A percentile compares a stretch with the other conserved stretches of the same genome.
phyloP scores from a whole-genome alignment of 2,113 vertebrate genomes.

The Onychostoma macrolepis region DNA sequence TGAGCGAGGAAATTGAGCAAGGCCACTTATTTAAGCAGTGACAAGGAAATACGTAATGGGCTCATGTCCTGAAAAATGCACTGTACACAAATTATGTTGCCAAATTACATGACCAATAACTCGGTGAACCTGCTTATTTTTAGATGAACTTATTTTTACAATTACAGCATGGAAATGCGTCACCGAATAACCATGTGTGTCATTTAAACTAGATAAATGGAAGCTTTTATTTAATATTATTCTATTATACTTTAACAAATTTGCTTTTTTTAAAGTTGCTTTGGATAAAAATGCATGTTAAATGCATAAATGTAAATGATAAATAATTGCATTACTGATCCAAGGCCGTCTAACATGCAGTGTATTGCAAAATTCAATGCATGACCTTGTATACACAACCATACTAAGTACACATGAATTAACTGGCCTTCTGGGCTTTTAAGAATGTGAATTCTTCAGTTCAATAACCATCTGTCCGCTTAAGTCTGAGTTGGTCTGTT shows the following conservation, averaged over 20 bases:
- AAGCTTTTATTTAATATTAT: neutral
- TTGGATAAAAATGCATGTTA: neutral
- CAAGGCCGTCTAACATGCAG: neutral
- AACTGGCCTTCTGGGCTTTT: neutral
- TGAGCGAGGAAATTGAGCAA: slow-evolving; percentile 61
- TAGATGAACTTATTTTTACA: neutral
- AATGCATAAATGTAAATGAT: neutral
- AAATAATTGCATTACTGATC: neutral
- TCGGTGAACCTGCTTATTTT: neutral
- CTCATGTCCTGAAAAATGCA: neutral
- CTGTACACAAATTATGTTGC: neutral
- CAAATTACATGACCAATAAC: neutral
- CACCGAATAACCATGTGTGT: neutral
- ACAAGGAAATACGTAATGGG: slow-evolving; percentile 55
- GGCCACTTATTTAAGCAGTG: slow-evolving; percentile 43
- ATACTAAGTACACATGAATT: neutral
- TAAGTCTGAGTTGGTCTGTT: neutral
- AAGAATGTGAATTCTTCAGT: neutral
- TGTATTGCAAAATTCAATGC: neutral
- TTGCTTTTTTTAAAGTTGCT: neutral
- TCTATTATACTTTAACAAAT: neutral
- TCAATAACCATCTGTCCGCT: slow-evolving; percentile 8
- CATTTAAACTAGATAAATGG: neutral
- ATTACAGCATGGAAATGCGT: neutral
- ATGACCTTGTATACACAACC: neutral